A percentile compares a stretch with the other conserved stretches of the same genome.
phyloP scores from a whole-genome alignment of 2,888 invertebrate species.

The Criorhina ranunculi region DNA sequence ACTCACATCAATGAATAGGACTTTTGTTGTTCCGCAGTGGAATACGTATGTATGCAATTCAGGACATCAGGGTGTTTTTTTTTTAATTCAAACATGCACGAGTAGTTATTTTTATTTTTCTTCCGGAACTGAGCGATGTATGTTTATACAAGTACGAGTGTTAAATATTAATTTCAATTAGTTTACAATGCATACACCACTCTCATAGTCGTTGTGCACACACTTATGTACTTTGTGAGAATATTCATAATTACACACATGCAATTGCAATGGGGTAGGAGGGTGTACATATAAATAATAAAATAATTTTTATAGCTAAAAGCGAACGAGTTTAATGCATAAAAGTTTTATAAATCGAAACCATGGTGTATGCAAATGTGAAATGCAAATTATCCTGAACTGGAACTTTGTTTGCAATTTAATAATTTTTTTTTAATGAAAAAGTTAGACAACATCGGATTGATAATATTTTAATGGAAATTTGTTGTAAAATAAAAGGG shows the following conservation, averaged over 20 bases:
- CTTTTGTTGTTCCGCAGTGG: no score
- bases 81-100: not conserved
- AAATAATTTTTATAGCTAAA: slow-evolving; percentile 4
- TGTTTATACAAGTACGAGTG: not conserved
- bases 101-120: not conserved
- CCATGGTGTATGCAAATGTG: not conserved
- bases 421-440: no score
- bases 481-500: no score
- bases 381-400: not conserved
- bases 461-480: no score
- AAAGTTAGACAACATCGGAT: no score
- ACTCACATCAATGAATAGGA: no score
- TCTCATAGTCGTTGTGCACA: no score
- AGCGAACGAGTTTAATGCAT: not conserved
- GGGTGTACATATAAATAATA: not conserved
- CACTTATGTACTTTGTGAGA: not conserved
- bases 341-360: not conserved
- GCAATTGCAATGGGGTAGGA: not conserved
- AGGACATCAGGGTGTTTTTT: no score
- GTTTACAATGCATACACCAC: slow-evolving; percentile 13
- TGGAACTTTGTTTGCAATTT: no score
- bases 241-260: not conserved
- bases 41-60: no score
- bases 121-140: not conserved
- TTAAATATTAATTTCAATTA: slow-evolving; percentile 34